These are phyloP conservation scores for Diachrysia chrysitis DNA, from an alignment of 2,888 invertebrate species.

Conservation along the genomic window DNA sequence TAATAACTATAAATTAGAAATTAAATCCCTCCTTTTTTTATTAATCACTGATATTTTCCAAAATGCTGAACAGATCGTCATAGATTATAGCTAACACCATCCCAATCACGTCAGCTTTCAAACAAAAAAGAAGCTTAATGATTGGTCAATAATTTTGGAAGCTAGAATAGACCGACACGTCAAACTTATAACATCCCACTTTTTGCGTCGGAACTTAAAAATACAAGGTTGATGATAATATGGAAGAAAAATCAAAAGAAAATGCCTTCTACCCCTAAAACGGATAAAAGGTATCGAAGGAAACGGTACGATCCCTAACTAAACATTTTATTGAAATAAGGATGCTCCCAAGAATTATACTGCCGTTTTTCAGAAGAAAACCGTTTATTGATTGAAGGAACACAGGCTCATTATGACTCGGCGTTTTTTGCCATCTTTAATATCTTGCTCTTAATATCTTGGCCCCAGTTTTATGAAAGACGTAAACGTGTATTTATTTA, in stretches of 20 bases:
- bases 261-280: background rate
- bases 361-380: slow-evolving; percentile 21
- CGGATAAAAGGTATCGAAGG: background rate
- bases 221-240: background rate
- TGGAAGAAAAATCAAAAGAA: background rate
- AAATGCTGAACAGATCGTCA: too few species aligned
- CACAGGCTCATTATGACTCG: slow-evolving; percentile 48
- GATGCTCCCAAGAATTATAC: background rate
- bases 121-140: too few species aligned
- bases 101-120: too few species aligned
- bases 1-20: too few species aligned
- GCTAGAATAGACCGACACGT: too few species aligned
- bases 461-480: slow-evolving; percentile 38
- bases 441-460: slow-evolving; percentile 51
- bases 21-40: too few species aligned
- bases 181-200: too few species aligned
- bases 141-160: too few species aligned
- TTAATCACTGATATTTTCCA: background rate
- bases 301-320: background rate
- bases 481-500: slow-evolving; percentile 47
- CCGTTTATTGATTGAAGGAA: slow-evolving; percentile 53
- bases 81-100: too few species aligned
- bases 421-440: slow-evolving; percentile 54
- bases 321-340: slow-evolving; percentile 6
- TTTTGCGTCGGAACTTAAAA: too few species aligned